Percentiles rank a stretch among this genome's conserved stretches.
phyloP scores from a whole-genome alignment of 1,140 invertebrate species.

The Lepidurus packardi region DNA sequence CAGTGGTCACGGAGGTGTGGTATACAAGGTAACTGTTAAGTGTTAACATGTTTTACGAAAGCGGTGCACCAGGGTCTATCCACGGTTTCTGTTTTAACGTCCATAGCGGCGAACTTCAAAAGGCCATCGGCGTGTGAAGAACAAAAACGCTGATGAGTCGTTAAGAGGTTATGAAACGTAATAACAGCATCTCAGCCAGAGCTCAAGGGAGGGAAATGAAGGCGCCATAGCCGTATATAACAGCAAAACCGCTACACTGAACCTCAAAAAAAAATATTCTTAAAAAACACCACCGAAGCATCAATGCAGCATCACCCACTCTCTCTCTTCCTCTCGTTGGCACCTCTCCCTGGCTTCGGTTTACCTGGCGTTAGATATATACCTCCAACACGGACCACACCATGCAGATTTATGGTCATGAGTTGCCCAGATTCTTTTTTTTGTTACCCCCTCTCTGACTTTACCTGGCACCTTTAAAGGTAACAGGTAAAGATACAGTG shows the following conservation, averaged over 20 bases:
- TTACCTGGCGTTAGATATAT: background rate
- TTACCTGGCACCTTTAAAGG: conserved; percentile 11
- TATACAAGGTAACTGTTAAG: conserved; percentile 2
- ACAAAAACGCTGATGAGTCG: conserved; percentile 21
- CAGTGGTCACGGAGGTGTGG: background rate
- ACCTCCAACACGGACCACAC: background rate
- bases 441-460: background rate
- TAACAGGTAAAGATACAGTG: conserved; percentile 2
- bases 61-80: background rate
- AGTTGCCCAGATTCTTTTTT: conserved; percentile 10
- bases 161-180: conserved; percentile 22
- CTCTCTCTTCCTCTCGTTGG: background rate
- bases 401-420: conserved; percentile 21
- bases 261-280: too few relatives aligned
- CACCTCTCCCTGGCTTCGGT: background rate
- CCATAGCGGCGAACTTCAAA: conserved; percentile 9
- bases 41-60: conserved; percentile 20
- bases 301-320: background rate
- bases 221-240: background rate
- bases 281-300: background rate
- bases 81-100: background rate
- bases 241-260: background rate
- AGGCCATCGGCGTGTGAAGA: conserved; percentile 8
- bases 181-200: conserved; percentile 14
- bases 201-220: background rate